A percentile compares a stretch with the other conserved stretches of the same genome.
phyloP scores from a whole-genome alignment of 2,113 vertebrate species.

The Ammodramus savannarum region DNA sequence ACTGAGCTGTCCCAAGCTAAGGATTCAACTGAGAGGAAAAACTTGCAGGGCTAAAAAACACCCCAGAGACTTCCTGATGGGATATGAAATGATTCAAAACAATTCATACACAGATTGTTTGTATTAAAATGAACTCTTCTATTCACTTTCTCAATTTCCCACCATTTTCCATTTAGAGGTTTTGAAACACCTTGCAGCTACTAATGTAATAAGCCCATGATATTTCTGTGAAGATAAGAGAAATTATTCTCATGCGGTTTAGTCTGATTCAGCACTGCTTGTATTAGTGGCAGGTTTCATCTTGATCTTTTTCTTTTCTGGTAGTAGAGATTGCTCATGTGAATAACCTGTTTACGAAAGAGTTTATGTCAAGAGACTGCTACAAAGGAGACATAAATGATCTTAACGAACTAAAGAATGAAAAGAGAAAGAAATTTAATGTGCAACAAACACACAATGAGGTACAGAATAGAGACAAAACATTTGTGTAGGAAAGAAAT shows the following conservation, averaged over 20 bases:
- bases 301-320: not conserved
- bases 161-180: not conserved
- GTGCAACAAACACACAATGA: not conserved
- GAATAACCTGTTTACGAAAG: not conserved
- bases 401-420: not conserved
- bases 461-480: not conserved
- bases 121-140: not conserved
- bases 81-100: not conserved
- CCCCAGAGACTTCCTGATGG: not conserved
- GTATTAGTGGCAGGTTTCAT: conserved; percentile 21
- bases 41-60: not conserved
- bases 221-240: not conserved
- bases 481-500: not conserved
- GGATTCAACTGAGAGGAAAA: not conserved
- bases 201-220: not conserved
- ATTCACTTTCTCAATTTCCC: not conserved
- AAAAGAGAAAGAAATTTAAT: not conserved
- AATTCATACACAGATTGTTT: not conserved
- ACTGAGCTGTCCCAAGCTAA: not conserved
- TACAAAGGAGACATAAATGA: not conserved
- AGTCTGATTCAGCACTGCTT: conserved; percentile 7
- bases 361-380: conserved; percentile 25
- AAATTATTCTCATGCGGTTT: not conserved
- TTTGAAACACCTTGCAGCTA: conserved; percentile 7
- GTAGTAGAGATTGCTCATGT: conserved; percentile 9